Evolutionary conservation across 2,888 invertebrate genomes (phyloP), one percentile per base, ranked within the genome.

Genomic region (Epinotia ramella): DNA sequence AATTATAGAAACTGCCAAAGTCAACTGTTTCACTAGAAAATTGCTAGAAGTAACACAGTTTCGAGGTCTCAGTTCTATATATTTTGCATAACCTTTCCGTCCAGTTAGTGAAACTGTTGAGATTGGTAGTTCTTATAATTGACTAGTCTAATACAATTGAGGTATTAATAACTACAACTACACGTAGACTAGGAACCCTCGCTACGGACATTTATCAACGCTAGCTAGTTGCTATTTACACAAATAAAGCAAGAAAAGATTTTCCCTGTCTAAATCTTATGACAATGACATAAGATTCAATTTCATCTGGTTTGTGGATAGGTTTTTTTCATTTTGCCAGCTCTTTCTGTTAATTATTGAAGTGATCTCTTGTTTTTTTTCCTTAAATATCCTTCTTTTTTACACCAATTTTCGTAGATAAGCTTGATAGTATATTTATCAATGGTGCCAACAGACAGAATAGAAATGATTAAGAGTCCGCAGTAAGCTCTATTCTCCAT

Each of bases 141-240:
- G 49, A 49, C 0, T 16, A 16, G 49, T 49, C 16, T 16, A 5
- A 16, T 49, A 49, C 16, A 49, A 49, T 49, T 16, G 49, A 92
- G 92, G 92, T 92, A 92, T 89, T 85, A 85, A 84, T 86, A 80
- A 80, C 84, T 85, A 87, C 80, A 85, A 85, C 87, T 90, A 89
- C 82, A 84, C 83, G 80, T 88, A 91, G 93, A 93, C 93, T 93
- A 93, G 93, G 89, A 85, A 86, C 87, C 88, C 89, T 89, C 87
- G 83, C 24, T 86, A 53, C 59, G 40, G 65, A 65, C 64, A n/a
- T 64, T 56, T 49, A 56, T 70, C 65, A 28, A 69, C 24, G 57
- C 20, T 59, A 59, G 63, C 40, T 59, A 59, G 63, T 33, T 49
- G 49, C 49, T 49, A 16, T 49, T 49, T 16, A 16, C 49, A 49